Conservation (phyloP, 2,888 invertebrate species). For the Apomyelois bistriatella region DNA sequence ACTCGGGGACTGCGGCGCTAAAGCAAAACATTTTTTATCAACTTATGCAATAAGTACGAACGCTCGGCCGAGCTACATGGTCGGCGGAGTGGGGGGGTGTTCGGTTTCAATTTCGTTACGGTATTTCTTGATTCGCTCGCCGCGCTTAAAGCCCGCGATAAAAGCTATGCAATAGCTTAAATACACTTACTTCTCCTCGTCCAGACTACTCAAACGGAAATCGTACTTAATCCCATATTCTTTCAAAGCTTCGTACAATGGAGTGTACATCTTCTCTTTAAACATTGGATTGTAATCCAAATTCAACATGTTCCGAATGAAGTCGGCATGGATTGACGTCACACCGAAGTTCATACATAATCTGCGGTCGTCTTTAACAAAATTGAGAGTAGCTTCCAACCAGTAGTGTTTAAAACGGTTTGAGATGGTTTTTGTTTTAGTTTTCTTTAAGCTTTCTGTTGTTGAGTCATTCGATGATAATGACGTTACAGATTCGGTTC, state of each 20-base stretch:
- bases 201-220: constrained; percentile 14
- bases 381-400: constrained; percentile 36
- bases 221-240: constrained; percentile 24
- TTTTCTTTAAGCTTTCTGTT: neutral
- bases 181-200: neutral
- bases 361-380: constrained; percentile 35
- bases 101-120: too few relatives aligned
- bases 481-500: neutral
- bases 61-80: too few relatives aligned
- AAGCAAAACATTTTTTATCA: too few relatives aligned
- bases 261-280: constrained; percentile 26
- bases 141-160: too few relatives aligned
- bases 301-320: constrained; percentile 21
- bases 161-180: too few relatives aligned
- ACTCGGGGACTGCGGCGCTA: too few relatives aligned
- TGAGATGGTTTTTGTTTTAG: constrained; percentile 4
- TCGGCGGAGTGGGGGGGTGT: too few relatives aligned
- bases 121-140: too few relatives aligned
- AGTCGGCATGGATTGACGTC: constrained; percentile 28
- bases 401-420: constrained; percentile 30
- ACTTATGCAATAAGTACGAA: too few relatives aligned
- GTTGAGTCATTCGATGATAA: neutral
- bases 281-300: constrained; percentile 26
- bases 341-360: constrained; percentile 32
- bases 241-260: constrained; percentile 36